Conservation (phyloP, 2,888 invertebrate genomes). For the Andrena trimmerana region DNA sequence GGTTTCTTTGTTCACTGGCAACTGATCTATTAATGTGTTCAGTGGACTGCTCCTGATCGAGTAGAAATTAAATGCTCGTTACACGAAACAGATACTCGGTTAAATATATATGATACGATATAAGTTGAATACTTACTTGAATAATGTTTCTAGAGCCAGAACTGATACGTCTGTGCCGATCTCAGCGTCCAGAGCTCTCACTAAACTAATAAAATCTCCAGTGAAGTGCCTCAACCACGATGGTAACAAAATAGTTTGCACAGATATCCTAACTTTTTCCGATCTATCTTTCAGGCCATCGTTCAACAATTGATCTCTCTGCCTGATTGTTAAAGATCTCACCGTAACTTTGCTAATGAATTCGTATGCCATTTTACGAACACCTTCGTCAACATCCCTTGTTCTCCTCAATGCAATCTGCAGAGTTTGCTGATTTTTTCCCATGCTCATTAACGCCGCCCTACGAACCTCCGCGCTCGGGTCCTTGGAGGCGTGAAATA, state of each 20-base stretch:
- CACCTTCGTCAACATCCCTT: conserved; percentile 92
- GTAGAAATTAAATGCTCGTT: conserved; percentile 5
- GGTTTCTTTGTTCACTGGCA: conserved; percentile 84
- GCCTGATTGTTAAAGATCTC: conserved; percentile 88
- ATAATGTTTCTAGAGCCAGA: conserved; percentile 86
- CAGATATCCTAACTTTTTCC: conserved; percentile 85
- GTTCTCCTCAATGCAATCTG: conserved; percentile 90
- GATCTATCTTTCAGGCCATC: conserved; percentile 89
- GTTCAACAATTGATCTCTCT: conserved; percentile 88
- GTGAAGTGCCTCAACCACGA: conserved; percentile 92
- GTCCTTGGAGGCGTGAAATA: conserved; percentile 91
- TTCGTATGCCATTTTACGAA: conserved; percentile 88
- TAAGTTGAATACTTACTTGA: conserved; percentile 85
- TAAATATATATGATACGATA: neutral
- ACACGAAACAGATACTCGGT: neutral
- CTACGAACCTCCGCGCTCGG: conserved; percentile 91
- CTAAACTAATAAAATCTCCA: conserved; percentile 90
- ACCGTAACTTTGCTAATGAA: conserved; percentile 86
- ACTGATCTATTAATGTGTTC: conserved; percentile 84
- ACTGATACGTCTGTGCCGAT: conserved; percentile 87
- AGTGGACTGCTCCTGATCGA: conserved; percentile 81
- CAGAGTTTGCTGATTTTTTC: conserved; percentile 90
- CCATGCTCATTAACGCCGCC: conserved; percentile 91
- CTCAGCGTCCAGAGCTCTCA: conserved; percentile 91
- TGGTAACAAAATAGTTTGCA: conserved; percentile 87